Evolutionary conservation across 2,888 invertebrate species (phyloP), one percentile per base, ranked within the genome.

Genomic region (Acanthacorydalis orientalis): DNA sequence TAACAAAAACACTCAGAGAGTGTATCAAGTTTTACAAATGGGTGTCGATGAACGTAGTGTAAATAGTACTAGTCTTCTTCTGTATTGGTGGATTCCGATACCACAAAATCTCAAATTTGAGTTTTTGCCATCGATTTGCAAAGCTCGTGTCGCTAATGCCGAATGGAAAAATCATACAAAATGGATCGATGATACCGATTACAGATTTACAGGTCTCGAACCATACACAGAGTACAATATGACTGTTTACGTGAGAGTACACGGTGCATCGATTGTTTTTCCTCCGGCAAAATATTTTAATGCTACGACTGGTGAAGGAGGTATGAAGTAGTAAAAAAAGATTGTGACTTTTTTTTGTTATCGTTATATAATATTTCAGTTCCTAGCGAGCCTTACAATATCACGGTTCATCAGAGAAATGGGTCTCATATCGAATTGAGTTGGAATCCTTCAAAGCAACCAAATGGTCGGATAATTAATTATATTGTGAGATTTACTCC

Each of bases 221-320:
- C 78, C 88, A 0, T 83, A 68, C 56, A 85, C 85, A 0, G 68
- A 70, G n/a, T 89, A 89, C 59, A 85, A 85, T 54, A 71, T 87
- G 50, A 87, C 86, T 0, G 80, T 88, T 45, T 86, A 79, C 61
- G 81, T 84, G 0, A 68, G 74, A 47, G 68, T 72, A 51, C 73
- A 74, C 53, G 73, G 72, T 0, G 72, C 72, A 37, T 66, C 61
- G 15, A 61, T 59, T 1, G 73, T 73, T 0, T 80, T 77, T 51
- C 73, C 80, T 1, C 82, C 86, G 0, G 75, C 74, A 39, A 74
- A 75, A 56, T 80, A 70, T 57, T 66, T 74, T 4, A 68, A 72
- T 43, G 72, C 75, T 0, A 75, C 66, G n/a, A 87, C 87, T 0
- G 70, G 69, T 0, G 81, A 83, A 67, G 80, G 78, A 60, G 66